Evolutionary conservation across 2,888 invertebrate species (phyloP).

Genomic region (Quadroppia sp.): DNA sequence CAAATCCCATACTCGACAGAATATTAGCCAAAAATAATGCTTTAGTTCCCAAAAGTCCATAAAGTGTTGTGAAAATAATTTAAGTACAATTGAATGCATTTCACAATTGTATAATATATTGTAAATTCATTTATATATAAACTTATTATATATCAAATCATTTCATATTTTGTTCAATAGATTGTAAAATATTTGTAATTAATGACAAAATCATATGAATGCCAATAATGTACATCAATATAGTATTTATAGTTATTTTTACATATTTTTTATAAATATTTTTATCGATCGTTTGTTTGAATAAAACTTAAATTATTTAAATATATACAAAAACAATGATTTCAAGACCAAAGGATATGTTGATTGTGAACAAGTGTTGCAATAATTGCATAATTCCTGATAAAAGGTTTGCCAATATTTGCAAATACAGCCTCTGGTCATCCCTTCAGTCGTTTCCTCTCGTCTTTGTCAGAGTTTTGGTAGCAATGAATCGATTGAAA

Average conservation of each 20-base stretch:
- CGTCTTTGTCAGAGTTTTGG: not conserved
- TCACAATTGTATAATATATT: not conserved
- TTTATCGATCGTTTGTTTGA: not conserved
- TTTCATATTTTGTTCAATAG: too few species aligned
- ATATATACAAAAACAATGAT: too few species aligned
- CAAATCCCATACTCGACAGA: slow-evolving; percentile 81
- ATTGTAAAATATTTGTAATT: too few species aligned
- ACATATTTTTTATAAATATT: not conserved
- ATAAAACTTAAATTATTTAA: too few species aligned
- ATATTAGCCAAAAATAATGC: slow-evolving; percentile 55
- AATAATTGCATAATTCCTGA: not conserved
- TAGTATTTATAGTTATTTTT: not conserved
- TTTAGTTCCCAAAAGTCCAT: slow-evolving; percentile 7
- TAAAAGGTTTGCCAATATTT: not conserved
- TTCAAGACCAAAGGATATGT: too few species aligned
- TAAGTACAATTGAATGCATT: not conserved
- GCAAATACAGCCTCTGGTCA: too few species aligned
- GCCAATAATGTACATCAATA: too few species aligned
- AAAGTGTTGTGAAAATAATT: not conserved
- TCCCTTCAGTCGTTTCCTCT: not conserved
- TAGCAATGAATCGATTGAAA: not conserved
- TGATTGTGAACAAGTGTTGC: too few species aligned
- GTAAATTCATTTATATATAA: not conserved
- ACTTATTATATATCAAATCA: too few species aligned
- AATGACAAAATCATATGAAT: too few species aligned